Evolutionary conservation across 2,797 vertebrate genomes (phyloP).

Genomic region (Martes flavigula): DNA sequence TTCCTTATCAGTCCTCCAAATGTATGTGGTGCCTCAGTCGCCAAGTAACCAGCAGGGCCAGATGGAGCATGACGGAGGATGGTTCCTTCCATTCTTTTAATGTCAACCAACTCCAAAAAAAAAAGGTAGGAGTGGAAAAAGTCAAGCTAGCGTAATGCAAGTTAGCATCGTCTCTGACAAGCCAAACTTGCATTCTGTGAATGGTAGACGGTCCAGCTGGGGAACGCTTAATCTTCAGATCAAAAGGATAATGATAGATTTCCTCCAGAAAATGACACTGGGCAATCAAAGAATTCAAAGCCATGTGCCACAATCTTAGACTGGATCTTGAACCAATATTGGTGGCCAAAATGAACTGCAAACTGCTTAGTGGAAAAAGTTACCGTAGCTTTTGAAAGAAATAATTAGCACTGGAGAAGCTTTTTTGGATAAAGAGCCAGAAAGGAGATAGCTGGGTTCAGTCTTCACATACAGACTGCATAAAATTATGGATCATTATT

Average conservation of each 20-base stretch:
- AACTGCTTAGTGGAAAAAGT: slow-evolving; percentile 49
- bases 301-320: slow-evolving; percentile 9
- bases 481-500: background rate
- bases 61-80: background rate
- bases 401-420: slow-evolving; percentile 37
- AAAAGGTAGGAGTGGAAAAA: background rate
- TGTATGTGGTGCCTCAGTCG: background rate
- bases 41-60: slow-evolving; percentile 32
- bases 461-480: background rate
- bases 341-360: slow-evolving; percentile 49
- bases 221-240: background rate
- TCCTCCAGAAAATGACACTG: slow-evolving; percentile 50
- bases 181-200: background rate
- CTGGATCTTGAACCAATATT: slow-evolving; percentile 32
- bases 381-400: slow-evolving; percentile 32
- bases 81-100: background rate
- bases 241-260: slow-evolving; percentile 5
- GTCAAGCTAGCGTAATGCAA: background rate
- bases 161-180: background rate
- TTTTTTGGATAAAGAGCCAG: background rate
- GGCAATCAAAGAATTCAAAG: slow-evolving; percentile 30
- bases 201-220: background rate
- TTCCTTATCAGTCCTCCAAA: slow-evolving; percentile 12
- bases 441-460: background rate
- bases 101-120: background rate